Evolutionary conservation across 1,140 invertebrate genomes (phyloP).

Genomic region (Megalopta genalis): DNA sequence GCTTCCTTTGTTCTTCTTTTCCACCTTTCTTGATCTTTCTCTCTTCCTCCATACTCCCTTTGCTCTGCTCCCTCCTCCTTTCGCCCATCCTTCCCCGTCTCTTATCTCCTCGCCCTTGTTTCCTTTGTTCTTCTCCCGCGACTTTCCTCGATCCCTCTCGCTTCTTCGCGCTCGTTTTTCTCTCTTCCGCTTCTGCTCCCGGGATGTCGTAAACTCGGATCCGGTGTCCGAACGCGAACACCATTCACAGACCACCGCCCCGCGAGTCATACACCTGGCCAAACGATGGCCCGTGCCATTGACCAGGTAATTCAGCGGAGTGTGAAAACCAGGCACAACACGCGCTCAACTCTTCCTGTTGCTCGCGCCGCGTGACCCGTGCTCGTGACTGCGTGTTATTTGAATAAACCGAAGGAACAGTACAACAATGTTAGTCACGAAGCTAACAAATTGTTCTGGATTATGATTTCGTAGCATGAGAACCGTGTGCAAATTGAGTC

Average conservation of each 20-base stretch:
- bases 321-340: constrained; percentile 65
- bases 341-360: constrained; percentile 1
- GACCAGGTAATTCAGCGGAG: constrained; percentile 75
- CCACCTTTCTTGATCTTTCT: too few species aligned
- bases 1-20: too few species aligned
- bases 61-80: constrained; percentile 18
- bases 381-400: neutral
- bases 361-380: neutral
- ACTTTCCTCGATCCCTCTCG: neutral
- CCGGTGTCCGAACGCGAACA: constrained; percentile 8
- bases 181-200: neutral
- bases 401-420: too few species aligned
- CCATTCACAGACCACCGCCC: constrained; percentile 34
- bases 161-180: neutral
- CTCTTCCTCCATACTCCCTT: too few species aligned
- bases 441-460: too few species aligned
- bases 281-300: constrained; percentile 71
- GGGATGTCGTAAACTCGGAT: neutral
- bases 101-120: too few species aligned
- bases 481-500: too few species aligned
- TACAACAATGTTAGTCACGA: too few species aligned
- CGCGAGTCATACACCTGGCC: constrained; percentile 43
- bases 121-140: too few species aligned
- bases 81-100: neutral
- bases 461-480: too few species aligned